phyloP scores from a whole-genome alignment of 2,113 vertebrate genomes.

The Amblyornis subalaris region DNA sequence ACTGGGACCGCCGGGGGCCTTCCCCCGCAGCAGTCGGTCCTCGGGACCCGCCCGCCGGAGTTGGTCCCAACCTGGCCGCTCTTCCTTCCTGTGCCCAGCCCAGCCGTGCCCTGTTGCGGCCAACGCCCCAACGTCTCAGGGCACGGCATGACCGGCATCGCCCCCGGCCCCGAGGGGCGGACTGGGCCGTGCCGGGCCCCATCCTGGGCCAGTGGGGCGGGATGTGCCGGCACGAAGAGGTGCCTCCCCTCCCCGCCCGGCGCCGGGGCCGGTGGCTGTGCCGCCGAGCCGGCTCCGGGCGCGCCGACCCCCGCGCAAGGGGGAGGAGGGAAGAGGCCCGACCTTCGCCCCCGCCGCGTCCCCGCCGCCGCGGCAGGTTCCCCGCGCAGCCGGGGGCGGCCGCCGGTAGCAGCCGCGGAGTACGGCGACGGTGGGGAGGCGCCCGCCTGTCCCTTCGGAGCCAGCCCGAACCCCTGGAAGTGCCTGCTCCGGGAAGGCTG shows the following conservation, averaged over 20 bases:
- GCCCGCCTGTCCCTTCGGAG: not conserved
- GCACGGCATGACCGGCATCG: not conserved
- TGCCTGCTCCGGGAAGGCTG: not conserved
- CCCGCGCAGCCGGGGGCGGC: not conserved
- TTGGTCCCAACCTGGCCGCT: not conserved
- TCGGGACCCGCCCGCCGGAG: not conserved
- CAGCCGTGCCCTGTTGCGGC: not conserved
- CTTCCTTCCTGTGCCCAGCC: not conserved
- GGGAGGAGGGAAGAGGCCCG: not conserved
- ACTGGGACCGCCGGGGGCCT: not conserved
- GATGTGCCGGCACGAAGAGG: not conserved
- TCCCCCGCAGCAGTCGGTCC: not conserved
- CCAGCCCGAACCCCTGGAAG: not conserved
- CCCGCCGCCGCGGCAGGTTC: not conserved
- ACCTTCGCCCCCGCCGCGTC: not conserved
- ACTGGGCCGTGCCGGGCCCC: not conserved
- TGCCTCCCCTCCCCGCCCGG: not conserved
- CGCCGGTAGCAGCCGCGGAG: not conserved
- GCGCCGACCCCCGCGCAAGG: not conserved
- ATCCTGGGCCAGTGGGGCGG: not conserved
- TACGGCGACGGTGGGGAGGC: not conserved
- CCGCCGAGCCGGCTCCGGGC: not conserved
- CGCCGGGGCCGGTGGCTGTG: not conserved
- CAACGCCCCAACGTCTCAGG: not conserved
- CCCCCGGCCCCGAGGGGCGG: not conserved